Base-by-base conservation (phyloP, 2,113 vertebrate genomes). In the Limnothrissa miodon region DNA sequence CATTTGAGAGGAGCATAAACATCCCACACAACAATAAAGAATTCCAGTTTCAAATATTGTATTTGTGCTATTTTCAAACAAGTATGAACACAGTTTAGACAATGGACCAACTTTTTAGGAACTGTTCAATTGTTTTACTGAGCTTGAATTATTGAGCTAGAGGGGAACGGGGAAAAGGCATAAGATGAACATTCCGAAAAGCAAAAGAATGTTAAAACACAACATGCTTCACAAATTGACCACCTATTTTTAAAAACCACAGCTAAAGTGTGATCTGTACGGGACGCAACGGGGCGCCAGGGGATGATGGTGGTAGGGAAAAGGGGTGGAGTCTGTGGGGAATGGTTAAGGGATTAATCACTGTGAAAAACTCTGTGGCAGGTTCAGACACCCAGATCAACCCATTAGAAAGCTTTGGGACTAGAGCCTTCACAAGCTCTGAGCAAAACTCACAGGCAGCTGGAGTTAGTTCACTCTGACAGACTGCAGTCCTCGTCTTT, bases 381-480 rank as follows among this genome's bases (percentile, higher is more conserved):
- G 29, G 66, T 33, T 39, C 66, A 36, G 25, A 17, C 66, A 15
- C 66, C 66, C 25, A 2, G 66, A 74, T 36, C 29, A 13, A 17
- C 66, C 33, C 66, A 74, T 74, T 74, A 33, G 66, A 36, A 13
- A 74, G 66, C 66, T 74, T 33, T 74, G 66, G 11, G 66, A 74
- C 66, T 33, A 33, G 29, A 39, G 66, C 66, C 29, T 36, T 74
- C 66, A 33, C 25, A n/a, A 29, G 19, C 66, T 9, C 25, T 33
- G 9, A 15, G 13, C 66, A 74, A 74, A 13, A 33, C 29, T 33
- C 66, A 74, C 66, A 74, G 66, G 25, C n/a, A n/a, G n/a, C n/a
- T n/a, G n/a, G n/a, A n/a, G n/a, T n/a, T n/a, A n/a, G n/a, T n/a
- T n/a, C n/a, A n/a, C n/a, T n/a, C n/a, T n/a, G n/a, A n/a, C n/a